Base-by-base conservation (phyloP, 2,888 invertebrate genomes). In the Drosophila emarginata region DNA sequence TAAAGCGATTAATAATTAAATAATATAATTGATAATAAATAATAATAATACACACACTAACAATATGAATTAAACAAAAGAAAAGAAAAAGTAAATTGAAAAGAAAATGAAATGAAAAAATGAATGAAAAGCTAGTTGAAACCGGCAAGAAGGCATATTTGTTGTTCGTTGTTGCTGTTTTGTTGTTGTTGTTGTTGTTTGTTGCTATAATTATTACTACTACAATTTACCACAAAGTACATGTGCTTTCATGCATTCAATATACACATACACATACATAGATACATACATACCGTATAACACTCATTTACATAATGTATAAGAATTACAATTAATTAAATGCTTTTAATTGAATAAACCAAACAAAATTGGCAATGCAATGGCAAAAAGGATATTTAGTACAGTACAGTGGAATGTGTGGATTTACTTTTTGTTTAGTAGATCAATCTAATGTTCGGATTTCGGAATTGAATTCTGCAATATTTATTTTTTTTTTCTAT, bases 181-280 rank as follows among this genome's bases (percentile, higher is more conserved):
- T n/a, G n/a, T n/a, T n/a, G n/a, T n/a, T 61, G 65, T 78, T 76
- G 72, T 78, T 72, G 76, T 64, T 77, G 52, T 66, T 69, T 11
- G 9, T 45, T 45, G 45, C 18, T 45, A 15, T 40, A 3, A 67
- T 65, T 74, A 69, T 60, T 62, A 62, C 60, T 74, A 72, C 18
- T 45, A 32, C 11, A 9, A 32, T 9, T 32, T 4, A 9, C 23
- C n/a, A 28, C 28, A 5, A 28, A 28, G 6, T 32, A 32, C 32
- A 32, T 32, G 32, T 32, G 32, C 32, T 11, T 32, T 1, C 4
- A 28, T 28, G 28, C 7, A 15, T 40, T 39, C 14, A 14, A 40
- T 40, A 14, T 40, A 71, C 21, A 53, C 36, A 51, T n/a, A 37
- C 11, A 39, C 39, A 45, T 21, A 32, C 11, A 32, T 9, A 32